Percentiles rank a stretch among this genome's conserved stretches.
Evolutionary conservation across 1,140 invertebrate species (phyloP).

Genomic region (Euwallacea fornicatus): DNA sequence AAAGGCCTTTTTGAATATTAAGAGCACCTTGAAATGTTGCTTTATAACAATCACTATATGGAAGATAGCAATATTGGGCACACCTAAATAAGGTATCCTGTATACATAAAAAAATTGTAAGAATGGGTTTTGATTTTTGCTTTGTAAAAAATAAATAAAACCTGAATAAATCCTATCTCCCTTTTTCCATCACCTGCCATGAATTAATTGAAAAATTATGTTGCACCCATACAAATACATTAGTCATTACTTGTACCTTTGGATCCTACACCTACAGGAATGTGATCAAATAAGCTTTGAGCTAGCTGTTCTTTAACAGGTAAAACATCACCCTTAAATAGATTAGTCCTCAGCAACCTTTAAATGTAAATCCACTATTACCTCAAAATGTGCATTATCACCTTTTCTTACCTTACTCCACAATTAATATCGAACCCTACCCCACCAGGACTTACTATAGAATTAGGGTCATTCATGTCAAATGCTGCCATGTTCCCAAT

Average conservation of each 20-base stretch:
- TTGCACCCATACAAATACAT: no score
- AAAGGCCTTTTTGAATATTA: no score
- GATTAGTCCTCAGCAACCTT: slow-evolving; percentile 91
- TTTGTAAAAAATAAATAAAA: no score
- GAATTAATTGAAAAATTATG: no score
- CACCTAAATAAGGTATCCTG: no score
- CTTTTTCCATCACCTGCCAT: no score
- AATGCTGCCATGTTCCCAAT: slow-evolving; percentile 99
- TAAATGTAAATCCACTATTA: slow-evolving; percentile 57
- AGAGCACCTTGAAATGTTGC: no score
- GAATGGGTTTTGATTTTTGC: no score
- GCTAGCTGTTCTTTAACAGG: slow-evolving; percentile 97
- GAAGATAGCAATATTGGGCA: no score
- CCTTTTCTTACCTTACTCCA: slow-evolving; percentile 35
- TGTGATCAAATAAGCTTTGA: slow-evolving; percentile 99
- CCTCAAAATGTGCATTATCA: slow-evolving; percentile 4
- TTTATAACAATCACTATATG: no score
- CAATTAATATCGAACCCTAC: slow-evolving; percentile 43
- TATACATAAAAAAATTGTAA: neutral
- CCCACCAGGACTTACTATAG: slow-evolving; percentile 90
- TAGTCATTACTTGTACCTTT: slow-evolving; percentile 62
- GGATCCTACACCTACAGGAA: slow-evolving; percentile 98
- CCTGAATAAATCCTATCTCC: no score
- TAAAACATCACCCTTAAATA: slow-evolving; percentile 90
- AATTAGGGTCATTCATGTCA: slow-evolving; percentile 89